Base-by-base conservation (phyloP, 2,888 invertebrate genomes). In the Syrphus vitripennis region DNA sequence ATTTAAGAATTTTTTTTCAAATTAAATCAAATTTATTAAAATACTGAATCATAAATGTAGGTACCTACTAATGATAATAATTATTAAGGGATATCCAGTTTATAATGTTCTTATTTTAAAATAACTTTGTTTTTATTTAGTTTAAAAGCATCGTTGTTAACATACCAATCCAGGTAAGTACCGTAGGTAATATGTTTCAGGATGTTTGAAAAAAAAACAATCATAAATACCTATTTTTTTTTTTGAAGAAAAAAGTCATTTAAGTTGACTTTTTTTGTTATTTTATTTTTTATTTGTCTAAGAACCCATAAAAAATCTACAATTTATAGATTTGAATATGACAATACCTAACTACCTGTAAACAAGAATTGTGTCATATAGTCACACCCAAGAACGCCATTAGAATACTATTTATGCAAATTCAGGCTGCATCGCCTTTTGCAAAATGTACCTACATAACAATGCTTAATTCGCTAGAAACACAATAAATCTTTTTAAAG, bases 241-340 rank as follows among this genome's bases (percentile, higher is more conserved):
- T 34, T 10, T 24, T 34, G 24, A n/a, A 48, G 7, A 34, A 57
- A 34, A 57, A 29, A 16, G 31, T 37, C 21, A 59, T 59, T 37
- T 21, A 59, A 34, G 3, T 37, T 34, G 59, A 37, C 34, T 59
- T 59, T 37, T 59, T 59, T 59, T 59, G 21, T 59, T 10, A 31
- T 57, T 34, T 59, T 59, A 37, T 34, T 59, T 31, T 57, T 37
- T 59, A 59, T 59, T 59, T 59, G 59, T 14, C 59, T 59, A 59
- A 21, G 59, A 59, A 37, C 14, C 14, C 21, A 7, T 59, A 48
- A 24, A 10, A 45, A 45, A 14, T 40, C 40, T 48, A 50, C 50
- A 24, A 14, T 40, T n/a, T 48, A 50, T 24, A 24, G 14, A 7
- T 50, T 24, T 21, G 10, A 19, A 3, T 0, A 3, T 12, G n/a